These are phyloP conservation scores for Tetramorium alpestre DNA, from an alignment of 1,140 invertebrate species.

Conservation along the genomic window DNA sequence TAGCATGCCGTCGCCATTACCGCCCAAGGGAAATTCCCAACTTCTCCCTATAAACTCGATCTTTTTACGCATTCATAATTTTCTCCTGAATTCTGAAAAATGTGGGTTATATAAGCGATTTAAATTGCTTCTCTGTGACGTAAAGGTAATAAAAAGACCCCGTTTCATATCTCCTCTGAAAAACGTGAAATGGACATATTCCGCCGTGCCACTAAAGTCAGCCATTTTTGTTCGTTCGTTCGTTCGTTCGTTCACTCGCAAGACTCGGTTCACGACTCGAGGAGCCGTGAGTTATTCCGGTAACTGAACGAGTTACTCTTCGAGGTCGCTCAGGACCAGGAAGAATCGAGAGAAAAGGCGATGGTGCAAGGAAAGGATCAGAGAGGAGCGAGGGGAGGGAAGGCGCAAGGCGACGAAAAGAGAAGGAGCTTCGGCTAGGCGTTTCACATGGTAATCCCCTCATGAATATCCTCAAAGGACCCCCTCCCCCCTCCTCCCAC, in stretches of 20 bases:
- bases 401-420: slow-evolving; percentile 61
- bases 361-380: slow-evolving; percentile 14
- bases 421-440: slow-evolving; percentile 70
- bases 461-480: slow-evolving; percentile 78
- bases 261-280: slow-evolving; percentile 6
- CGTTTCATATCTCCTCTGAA: slow-evolving; percentile 42
- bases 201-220: slow-evolving; percentile 38
- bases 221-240: slow-evolving; percentile 52
- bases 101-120: slow-evolving; percentile 58
- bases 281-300: slow-evolving; percentile 70
- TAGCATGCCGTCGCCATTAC: slow-evolving; percentile 56
- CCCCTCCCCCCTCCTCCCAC: slow-evolving; percentile 5
- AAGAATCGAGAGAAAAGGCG: slow-evolving; percentile 58
- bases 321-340: slow-evolving; percentile 46
- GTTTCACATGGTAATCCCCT: slow-evolving; percentile 78
- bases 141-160: slow-evolving; percentile 55
- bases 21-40: slow-evolving; percentile 50
- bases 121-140: slow-evolving; percentile 54
- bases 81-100: slow-evolving; percentile 59
- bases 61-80: slow-evolving; percentile 61
- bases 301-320: slow-evolving; percentile 72
- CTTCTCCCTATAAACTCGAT: slow-evolving; percentile 55
- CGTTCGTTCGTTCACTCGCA: slow-evolving; percentile 32
- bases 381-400: neutral
- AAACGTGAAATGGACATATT: slow-evolving; percentile 57